These are phyloP conservation scores for Phyllostomus discolor DNA, from an alignment of 2,113 vertebrate species.

Conservation along the genomic window DNA sequence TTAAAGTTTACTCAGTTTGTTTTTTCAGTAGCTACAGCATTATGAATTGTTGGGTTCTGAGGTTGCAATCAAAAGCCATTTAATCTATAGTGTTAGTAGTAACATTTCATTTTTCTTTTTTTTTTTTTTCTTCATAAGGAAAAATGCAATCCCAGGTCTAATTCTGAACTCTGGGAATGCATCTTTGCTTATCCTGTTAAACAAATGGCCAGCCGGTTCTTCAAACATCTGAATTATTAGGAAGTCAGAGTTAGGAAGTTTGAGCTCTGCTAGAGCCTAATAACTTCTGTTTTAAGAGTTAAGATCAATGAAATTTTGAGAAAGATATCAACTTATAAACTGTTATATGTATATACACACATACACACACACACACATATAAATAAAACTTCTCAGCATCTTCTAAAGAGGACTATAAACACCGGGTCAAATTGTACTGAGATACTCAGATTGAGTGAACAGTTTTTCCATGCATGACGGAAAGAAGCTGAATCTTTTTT, in stretches of 20 bases:
- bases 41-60: neutral
- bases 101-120: neutral
- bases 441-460: neutral
- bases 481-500: neutral
- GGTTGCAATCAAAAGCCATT: neutral
- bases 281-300: neutral
- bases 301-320: neutral
- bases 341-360: neutral
- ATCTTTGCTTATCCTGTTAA: neutral
- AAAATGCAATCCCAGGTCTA: neutral
- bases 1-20: neutral
- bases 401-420: neutral
- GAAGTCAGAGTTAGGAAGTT: neutral
- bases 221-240: neutral
- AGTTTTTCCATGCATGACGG: neutral
- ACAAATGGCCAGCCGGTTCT: neutral
- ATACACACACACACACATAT: no score
- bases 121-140: neutral
- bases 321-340: neutral
- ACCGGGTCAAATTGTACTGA: neutral
- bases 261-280: neutral
- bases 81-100: neutral
- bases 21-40: neutral
- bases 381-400: neutral
- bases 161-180: neutral